A percentile compares a stretch with the other conserved stretches of the same genome.
phyloP scores from a whole-genome alignment of 2,888 invertebrate genomes.

The Synergus gifuensis region DNA sequence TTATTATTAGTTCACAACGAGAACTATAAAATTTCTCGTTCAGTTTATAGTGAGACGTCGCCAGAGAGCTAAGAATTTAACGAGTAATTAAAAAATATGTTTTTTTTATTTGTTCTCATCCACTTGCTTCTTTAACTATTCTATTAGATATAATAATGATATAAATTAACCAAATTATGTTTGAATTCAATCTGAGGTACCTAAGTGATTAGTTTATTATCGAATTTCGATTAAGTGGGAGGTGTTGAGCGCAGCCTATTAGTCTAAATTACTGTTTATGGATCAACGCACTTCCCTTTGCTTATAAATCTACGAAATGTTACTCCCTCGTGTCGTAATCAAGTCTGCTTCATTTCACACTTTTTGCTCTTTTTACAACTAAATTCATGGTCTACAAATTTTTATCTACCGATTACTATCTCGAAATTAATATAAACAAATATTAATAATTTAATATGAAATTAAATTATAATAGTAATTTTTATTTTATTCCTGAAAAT shows the following conservation, averaged over 20 bases:
- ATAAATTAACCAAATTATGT: neutral
- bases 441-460: neutral
- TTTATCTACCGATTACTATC: neutral
- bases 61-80: neutral
- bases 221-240: neutral
- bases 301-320: slow-evolving; percentile 3
- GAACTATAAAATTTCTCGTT: neutral
- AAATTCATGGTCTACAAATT: neutral
- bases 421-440: neutral
- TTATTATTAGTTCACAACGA: neutral
- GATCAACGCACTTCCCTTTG: neutral
- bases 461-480: no score
- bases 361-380: neutral
- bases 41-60: neutral
- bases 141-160: neutral
- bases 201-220: slow-evolving; percentile 8
- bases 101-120: no score
- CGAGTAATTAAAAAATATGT: neutral
- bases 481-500: no score
- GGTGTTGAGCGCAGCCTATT: neutral
- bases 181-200: neutral
- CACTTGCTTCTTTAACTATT: no score
- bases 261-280: slow-evolving; percentile 20
- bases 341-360: slow-evolving; percentile 4
- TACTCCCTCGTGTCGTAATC: neutral